Evolutionary conservation across 2,888 invertebrate genomes (phyloP), one percentile per base, ranked within the genome.

Genomic region (Acrobasis suavella): DNA sequence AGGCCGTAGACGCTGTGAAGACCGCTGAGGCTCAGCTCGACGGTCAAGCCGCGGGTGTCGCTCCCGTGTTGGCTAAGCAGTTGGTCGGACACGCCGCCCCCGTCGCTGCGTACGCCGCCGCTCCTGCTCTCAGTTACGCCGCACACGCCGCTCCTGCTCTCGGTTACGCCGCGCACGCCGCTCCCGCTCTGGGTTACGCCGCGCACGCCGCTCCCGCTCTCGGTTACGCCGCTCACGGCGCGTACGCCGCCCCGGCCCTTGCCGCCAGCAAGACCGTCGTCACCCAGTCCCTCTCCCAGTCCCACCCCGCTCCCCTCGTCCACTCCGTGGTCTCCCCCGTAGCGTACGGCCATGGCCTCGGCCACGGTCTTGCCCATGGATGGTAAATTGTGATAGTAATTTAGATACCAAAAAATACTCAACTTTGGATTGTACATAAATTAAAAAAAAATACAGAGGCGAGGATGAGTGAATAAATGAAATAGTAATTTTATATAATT

Each of bases 391-490:
- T 91, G 89, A 90, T 90, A 88, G 65, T 71, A 73, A 69, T 70
- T 76, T 85, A 85, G 82, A 83, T 81, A 85, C 85, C 85, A 90
- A 80, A 80, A 81, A 87, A 90, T 89, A 89, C 89, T 90, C 89
- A 89, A 80, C 72, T 85, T 84, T 83, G 83, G 83, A 85, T 78
- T 87, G 85, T 89, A 89, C 81, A 84, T 86, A 84, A 88, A 83
- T 86, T 86, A 80, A 79, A 77, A 82, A 80, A 81, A 79, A 80
- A 75, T n/a, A 87, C 76, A 83, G 82, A 77, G 83, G 87, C 86
- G 90, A 89, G 90, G 89, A 89, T 89, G 91, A 83, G 91, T 87
- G 88, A 91, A 91, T 91, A 91, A 90, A 91, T 87, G 88, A 85
- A 81, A 83, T 78, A 79, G 76, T 81, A 80, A 81, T 69, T 80